Evolutionary conservation across 2,888 invertebrate species (phyloP).

Genomic region (Limnephilus lunatus): DNA sequence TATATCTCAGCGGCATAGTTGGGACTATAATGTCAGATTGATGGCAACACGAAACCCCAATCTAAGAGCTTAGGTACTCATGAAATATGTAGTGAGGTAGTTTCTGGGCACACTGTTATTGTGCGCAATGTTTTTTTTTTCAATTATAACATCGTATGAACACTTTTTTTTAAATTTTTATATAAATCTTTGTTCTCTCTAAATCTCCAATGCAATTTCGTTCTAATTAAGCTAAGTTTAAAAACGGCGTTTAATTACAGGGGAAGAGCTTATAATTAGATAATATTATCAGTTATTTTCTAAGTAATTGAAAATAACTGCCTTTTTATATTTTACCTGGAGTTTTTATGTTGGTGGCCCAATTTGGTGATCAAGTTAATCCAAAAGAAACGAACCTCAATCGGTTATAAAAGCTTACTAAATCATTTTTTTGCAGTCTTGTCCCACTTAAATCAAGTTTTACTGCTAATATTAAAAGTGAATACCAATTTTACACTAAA

Average conservation of each 20-base stretch:
- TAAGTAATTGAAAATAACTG: not conserved
- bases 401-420: not conserved
- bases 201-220: not conserved
- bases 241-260: not conserved
- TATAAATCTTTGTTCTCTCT: not conserved
- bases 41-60: not conserved
- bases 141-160: not conserved
- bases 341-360: not conserved
- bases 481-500: not conserved
- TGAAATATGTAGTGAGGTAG: too few species aligned
- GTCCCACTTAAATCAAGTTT: not conserved
- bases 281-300: not conserved
- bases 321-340: not conserved
- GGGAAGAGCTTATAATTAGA: not conserved
- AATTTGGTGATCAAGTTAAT: not conserved
- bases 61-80: not conserved
- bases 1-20: not conserved
- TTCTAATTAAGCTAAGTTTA: not conserved
- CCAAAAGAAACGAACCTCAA: not conserved
- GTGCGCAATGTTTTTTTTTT: not conserved
- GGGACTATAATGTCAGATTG: not conserved
- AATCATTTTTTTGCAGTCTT: not conserved
- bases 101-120: not conserved
- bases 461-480: not conserved
- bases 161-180: not conserved